Evolutionary conservation across 1,140 invertebrate species (phyloP), one percentile per base, ranked within the genome.

Genomic region (Ruditapes philippinarum): DNA sequence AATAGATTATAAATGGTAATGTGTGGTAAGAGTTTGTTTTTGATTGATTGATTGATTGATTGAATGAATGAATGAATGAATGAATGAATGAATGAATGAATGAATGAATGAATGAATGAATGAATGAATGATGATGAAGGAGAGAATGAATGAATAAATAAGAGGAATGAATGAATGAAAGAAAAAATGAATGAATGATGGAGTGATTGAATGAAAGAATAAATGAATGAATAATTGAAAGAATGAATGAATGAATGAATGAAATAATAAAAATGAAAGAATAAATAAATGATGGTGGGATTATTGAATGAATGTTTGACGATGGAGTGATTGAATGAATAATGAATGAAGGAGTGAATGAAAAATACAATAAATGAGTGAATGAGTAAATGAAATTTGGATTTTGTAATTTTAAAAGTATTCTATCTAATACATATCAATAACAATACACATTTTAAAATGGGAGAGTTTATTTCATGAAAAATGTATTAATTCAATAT

Each of bases 51-150:
- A 79, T 54, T 51, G 76, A 79, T 54, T 54, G 76, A 80, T 45
- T 60, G 14, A 80, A 80, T 60, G 3, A 80, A 80, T 60, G n/a
- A 82, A 82, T 65, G 51, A 79, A 54, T 79, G 51, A 51, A 79
- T 79, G 51, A 79, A 54, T 57, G 38, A 70, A 14, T 14, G 42
- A 74, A 74, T 40, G 22, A 40, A 42, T 40, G 25, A 74, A 74
- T 74, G 25, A 74, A 74, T 40, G 22, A 40, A 38, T 74, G 70
- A 74, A 74, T 74, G 70, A 74, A 74, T 74, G 70, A 74, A 74
- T 74, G 65, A 70, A 70, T 70, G 65, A 70, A 70, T 70, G 65
- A n/a, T n/a, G n/a, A n/a, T n/a, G n/a, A n/a, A n/a, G n/a, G n/a
- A 70, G 25, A 31, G 65, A 70, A 31, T 70, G 65, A 70, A 31